Evolutionary conservation across 2,888 invertebrate genomes (phyloP), one percentile per base, ranked within the genome.

Genomic region (Tenthredo notha): DNA sequence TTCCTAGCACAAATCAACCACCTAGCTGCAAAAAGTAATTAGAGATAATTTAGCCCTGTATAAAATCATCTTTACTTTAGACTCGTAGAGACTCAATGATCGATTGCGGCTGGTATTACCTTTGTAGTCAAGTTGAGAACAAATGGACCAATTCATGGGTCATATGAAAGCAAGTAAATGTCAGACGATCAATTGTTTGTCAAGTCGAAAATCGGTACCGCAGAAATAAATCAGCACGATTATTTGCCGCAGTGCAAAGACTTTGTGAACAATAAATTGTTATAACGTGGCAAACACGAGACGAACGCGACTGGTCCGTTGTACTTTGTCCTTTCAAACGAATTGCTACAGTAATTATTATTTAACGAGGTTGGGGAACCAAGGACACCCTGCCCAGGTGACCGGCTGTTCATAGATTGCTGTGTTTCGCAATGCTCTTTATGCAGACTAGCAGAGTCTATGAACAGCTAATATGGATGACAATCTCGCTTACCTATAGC

Each of bases 261-360:
- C 33, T 50, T 29, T 54, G 54, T 47, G 77, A 18, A 50, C 47
- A 47, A 37, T 37, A 37, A 37, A n/a, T 74, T 29, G 25, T 77
- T 77, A 33, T 77, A 50, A 25, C 15, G 70, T 70, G n/a, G 33
- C 40, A 7, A 40, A 40, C 61, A 80, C 58, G 61, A 37, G 61
- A 80, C 21, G 21, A 80, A 61, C 29, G 43, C 21, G 12, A 40
- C 15, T 58, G 61, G 40, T 37, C n/a, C 80, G 37, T 61, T 58
- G 58, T n/a, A 58, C 58, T 61, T 40, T 80, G 61, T 80, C 80
- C 80, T 80, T 80, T 80, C 80, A 61, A 61, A 80, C 80, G 80
- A 80, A 80, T 61, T n/a, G 80, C 80, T 50, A 40, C 40, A 80
- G 21, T 80, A 58, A 61, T 80, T 37, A 50, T 40, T 80, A 58